These are phyloP conservation scores for Anisognathus igniventris DNA, from an alignment of 2,797 vertebrate species.

Conservation along the genomic window DNA sequence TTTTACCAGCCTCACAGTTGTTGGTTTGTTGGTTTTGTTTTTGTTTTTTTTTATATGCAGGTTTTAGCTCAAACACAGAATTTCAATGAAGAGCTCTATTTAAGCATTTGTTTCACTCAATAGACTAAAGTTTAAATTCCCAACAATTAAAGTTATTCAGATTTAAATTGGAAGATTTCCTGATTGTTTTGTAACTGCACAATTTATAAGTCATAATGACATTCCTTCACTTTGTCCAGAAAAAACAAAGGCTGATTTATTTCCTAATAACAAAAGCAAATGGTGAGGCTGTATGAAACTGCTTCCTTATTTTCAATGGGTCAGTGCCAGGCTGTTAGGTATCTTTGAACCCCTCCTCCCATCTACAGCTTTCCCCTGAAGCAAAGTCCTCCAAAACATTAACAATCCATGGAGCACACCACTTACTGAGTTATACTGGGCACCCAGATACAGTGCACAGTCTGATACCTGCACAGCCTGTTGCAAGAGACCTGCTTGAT, in stretches of 20 bases:
- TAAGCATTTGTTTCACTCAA: constrained; percentile 60
- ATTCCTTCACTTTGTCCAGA: constrained; percentile 72
- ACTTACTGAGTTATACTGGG: neutral
- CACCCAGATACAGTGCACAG: neutral
- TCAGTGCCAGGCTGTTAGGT: constrained; percentile 61
- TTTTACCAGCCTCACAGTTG: neutral
- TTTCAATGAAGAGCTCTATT: constrained; percentile 45
- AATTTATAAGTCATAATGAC: constrained; percentile 78
- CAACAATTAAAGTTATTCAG: constrained; percentile 74
- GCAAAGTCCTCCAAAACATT: neutral
- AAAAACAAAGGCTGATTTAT: constrained; percentile 80
- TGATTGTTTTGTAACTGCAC: constrained; percentile 75
- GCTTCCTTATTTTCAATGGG: constrained; percentile 66
- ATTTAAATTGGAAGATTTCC: constrained; percentile 73
- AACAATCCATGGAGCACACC: neutral
- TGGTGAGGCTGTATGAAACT: constrained; percentile 60
- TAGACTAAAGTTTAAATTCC: constrained; percentile 66
- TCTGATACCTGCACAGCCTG: neutral
- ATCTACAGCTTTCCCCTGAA: neutral
- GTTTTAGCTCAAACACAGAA: constrained; percentile 40
- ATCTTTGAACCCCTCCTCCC: constrained; percentile 21
- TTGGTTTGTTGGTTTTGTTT: neutral
- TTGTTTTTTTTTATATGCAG: neutral
- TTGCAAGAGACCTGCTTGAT: constrained; percentile 16
- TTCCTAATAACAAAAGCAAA: constrained; percentile 76